Percentiles rank a stretch among this genome's conserved stretches.
Evolutionary conservation across 2,113 vertebrate species (phyloP).

Genomic region (Caloenas nicobarica): DNA sequence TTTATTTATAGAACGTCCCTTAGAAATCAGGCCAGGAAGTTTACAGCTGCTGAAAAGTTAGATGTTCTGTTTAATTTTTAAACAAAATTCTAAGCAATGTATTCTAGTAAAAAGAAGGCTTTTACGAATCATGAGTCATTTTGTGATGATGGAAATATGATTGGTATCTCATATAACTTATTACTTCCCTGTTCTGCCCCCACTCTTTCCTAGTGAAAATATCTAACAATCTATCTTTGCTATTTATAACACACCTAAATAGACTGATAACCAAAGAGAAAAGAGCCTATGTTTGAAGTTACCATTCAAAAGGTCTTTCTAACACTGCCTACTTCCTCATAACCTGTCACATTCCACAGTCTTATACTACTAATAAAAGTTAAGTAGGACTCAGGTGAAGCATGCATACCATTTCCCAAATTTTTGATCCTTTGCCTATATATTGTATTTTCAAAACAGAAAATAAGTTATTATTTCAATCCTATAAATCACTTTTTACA

Average conservation of each 20-base stretch:
- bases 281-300: background rate
- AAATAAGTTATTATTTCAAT: background rate
- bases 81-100: slow-evolving; percentile 42
- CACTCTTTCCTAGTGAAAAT: background rate
- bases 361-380: background rate
- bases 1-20: slow-evolving; percentile 24
- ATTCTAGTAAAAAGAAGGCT: slow-evolving; percentile 3
- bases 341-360: background rate
- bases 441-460: background rate
- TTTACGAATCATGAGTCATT: slow-evolving; percentile 49
- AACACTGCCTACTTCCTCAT: background rate
- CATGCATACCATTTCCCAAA: background rate
- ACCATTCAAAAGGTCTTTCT: background rate
- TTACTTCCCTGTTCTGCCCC: slow-evolving; percentile 47
- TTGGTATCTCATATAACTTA: slow-evolving; percentile 56
- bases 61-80: slow-evolving; percentile 59
- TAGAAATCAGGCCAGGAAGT: slow-evolving; percentile 37
- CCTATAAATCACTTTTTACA: background rate
- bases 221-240: slow-evolving; percentile 43
- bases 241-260: slow-evolving; percentile 42
- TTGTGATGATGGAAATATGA: slow-evolving; percentile 37
- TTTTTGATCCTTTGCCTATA: background rate
- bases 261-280: slow-evolving; percentile 6
- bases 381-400: background rate
- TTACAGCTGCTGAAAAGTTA: slow-evolving; percentile 16